Evolutionary conservation across 2,888 invertebrate species (phyloP).

Genomic region (Chloroclystis v-ata): DNA sequence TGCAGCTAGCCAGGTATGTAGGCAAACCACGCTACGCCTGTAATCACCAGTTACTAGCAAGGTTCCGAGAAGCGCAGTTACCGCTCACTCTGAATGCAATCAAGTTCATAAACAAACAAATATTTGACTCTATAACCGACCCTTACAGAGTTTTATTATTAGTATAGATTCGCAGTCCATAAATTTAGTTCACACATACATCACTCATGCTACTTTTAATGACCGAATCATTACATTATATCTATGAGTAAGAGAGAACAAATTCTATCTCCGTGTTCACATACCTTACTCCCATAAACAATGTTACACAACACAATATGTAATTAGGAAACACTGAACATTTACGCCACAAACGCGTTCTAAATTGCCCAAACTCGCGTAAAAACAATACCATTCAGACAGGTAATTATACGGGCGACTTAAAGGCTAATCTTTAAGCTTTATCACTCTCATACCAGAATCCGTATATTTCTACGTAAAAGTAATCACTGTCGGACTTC

Average conservation of each 20-base stretch:
- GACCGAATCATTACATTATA: too few species aligned
- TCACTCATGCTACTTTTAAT: too few species aligned
- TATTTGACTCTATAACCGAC: too few species aligned
- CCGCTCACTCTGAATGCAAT: slow-evolving; percentile 20
- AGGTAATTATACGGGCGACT: slow-evolving; percentile 15
- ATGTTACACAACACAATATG: too few species aligned
- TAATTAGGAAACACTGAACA: not conserved
- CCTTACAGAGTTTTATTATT: too few species aligned
- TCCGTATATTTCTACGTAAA: not conserved
- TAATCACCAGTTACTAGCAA: slow-evolving; percentile 36
- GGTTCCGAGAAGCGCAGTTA: slow-evolving; percentile 31
- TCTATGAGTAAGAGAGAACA: too few species aligned
- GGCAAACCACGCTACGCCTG: slow-evolving; percentile 28
- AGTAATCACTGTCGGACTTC: not conserved
- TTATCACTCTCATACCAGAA: not conserved
- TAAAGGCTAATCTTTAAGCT: not conserved
- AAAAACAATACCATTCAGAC: slow-evolving; percentile 1
- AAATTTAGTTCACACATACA: too few species aligned
- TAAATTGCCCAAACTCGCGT: not conserved
- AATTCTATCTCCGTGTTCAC: too few species aligned
- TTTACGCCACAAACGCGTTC: not conserved
- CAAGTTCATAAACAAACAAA: not conserved
- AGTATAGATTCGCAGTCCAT: too few species aligned
- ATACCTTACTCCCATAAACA: too few species aligned
- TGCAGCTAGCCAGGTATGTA: slow-evolving; percentile 33